These are phyloP conservation scores for Craterocephalus amniculus DNA, from an alignment of 2,797 vertebrate species.

Conservation along the genomic window DNA sequence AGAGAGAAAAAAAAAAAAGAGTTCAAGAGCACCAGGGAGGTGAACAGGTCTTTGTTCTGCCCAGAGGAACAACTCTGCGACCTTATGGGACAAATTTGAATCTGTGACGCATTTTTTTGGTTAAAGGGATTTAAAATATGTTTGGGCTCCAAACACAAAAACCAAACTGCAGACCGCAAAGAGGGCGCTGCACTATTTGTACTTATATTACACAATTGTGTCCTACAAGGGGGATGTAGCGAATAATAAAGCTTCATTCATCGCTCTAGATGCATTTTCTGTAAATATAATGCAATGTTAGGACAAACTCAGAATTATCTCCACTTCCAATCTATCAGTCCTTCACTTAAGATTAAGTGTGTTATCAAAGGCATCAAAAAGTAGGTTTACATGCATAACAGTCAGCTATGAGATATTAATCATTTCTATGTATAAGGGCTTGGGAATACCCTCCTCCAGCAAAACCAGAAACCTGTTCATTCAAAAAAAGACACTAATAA, in stretches of 20 bases:
- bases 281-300: not conserved
- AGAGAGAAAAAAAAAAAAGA: conserved; percentile 6
- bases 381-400: conserved; percentile 22
- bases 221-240: not conserved
- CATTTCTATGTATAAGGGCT: conserved; percentile 11
- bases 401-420: conserved; percentile 13
- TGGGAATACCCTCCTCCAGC: not conserved
- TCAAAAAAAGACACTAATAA: conserved; percentile 33
- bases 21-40: conserved; percentile 47
- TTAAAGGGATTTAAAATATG: conserved; percentile 9
- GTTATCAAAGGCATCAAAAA: not conserved
- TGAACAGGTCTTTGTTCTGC: conserved; percentile 48
- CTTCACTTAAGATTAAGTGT: conserved; percentile 3
- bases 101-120: conserved; percentile 18
- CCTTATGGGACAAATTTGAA: conserved; percentile 42
- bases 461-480: conserved; percentile 26
- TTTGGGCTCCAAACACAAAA: not conserved
- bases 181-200: not conserved
- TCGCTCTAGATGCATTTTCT: not conserved
- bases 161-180: not conserved
- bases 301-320: conserved; percentile 10
- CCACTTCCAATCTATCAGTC: conserved; percentile 4
- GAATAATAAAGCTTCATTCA: not conserved
- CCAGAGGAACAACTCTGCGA: conserved; percentile 36
- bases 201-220: not conserved